Percentiles rank a stretch among this genome's conserved stretches.
phyloP scores from a whole-genome alignment of 2,113 vertebrate species.

The Xiphophorus maculatus region DNA sequence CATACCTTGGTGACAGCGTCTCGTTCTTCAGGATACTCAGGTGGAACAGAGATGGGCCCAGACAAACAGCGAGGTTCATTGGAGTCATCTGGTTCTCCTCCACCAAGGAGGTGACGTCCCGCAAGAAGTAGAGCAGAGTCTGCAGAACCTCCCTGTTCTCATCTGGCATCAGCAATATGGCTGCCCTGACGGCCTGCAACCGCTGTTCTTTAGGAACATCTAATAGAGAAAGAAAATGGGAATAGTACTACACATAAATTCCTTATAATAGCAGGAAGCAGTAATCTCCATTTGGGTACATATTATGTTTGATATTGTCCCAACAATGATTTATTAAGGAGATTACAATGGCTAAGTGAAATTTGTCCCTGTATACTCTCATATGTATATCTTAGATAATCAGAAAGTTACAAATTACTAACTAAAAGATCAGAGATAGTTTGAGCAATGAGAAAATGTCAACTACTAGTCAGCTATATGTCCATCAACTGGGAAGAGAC shows the following conservation, averaged over 20 bases:
- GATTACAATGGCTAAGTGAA: too few relatives aligned
- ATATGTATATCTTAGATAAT: too few relatives aligned
- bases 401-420: too few relatives aligned
- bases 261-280: neutral
- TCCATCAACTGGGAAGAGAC: too few relatives aligned
- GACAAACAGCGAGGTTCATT: slow-evolving; percentile 95
- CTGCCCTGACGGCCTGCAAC: slow-evolving; percentile 89
- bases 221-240: slow-evolving; percentile 44
- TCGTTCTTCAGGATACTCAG: slow-evolving; percentile 95
- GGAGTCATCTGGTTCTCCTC: slow-evolving; percentile 98
- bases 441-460: too few relatives aligned
- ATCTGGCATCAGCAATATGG: slow-evolving; percentile 93
- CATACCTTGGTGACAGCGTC: slow-evolving; percentile 87
- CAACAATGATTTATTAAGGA: neutral
- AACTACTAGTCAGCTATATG: too few relatives aligned
- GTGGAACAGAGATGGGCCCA: slow-evolving; percentile 97
- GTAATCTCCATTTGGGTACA: neutral
- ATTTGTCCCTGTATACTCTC: too few relatives aligned
- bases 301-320: neutral
- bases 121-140: slow-evolving; percentile 91
- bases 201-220: slow-evolving; percentile 94
- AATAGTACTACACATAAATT: neutral
- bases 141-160: slow-evolving; percentile 94
- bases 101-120: slow-evolving; percentile 86
- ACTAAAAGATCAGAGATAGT: too few relatives aligned